A percentile compares a stretch with the other conserved stretches of the same genome.
Conservation (phyloP, 2,113 vertebrate genomes). For the Reinhardtius hippoglossoides region DNA sequence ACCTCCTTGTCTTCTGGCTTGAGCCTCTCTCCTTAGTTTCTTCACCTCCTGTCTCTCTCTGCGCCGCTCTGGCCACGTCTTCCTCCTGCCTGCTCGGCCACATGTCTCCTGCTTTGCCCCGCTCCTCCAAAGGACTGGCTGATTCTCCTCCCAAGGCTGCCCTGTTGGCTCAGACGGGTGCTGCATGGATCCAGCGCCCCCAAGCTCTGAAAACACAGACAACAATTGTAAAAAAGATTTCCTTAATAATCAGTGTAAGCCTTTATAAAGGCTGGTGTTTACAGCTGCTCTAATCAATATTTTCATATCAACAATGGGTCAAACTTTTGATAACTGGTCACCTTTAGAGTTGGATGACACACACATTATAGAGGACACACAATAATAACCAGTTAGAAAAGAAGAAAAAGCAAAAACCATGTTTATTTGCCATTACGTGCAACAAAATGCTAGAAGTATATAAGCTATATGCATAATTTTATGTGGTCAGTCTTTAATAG, state of each 20-base stretch:
- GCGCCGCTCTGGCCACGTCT: slow-evolving; percentile 69
- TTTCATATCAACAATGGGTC: neutral
- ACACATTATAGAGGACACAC: too few relatives aligned
- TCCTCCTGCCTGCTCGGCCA: slow-evolving; percentile 29
- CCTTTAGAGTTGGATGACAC: too few relatives aligned
- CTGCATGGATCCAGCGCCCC: slow-evolving; percentile 12
- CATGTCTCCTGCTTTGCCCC: slow-evolving; percentile 41
- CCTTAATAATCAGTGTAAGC: neutral
- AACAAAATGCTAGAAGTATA: too few relatives aligned
- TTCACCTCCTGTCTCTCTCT: slow-evolving; percentile 71
- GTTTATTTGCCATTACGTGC: too few relatives aligned
- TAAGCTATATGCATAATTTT: neutral
- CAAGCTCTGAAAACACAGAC: slow-evolving; percentile 1
- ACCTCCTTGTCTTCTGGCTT: slow-evolving; percentile 58
- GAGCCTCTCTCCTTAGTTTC: slow-evolving; percentile 69
- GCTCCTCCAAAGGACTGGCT: slow-evolving; percentile 15
- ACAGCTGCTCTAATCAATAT: neutral
- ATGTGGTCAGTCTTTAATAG: neutral
- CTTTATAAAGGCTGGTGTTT: neutral
- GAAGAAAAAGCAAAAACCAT: too few relatives aligned
- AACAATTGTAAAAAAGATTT: neutral
- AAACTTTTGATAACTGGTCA: neutral
- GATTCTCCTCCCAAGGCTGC: slow-evolving; percentile 31
- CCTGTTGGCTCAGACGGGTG: slow-evolving; percentile 20
- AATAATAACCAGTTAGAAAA: too few relatives aligned